Evolutionary conservation across 2,113 vertebrate species (phyloP).

Genomic region (Danionella cerebrum): DNA sequence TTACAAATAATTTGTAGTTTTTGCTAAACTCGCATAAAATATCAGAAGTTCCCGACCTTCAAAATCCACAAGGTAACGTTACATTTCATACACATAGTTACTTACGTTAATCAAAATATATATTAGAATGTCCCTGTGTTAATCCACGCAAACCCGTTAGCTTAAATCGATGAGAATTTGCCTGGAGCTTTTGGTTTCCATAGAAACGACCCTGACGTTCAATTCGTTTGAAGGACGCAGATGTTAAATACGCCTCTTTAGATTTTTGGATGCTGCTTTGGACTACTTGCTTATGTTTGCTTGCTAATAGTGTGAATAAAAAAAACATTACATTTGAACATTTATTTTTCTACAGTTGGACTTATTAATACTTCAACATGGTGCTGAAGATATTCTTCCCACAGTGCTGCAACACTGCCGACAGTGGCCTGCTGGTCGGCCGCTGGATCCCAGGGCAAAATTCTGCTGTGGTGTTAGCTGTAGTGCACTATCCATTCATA

Average conservation of each 20-base stretch:
- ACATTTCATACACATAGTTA: background rate
- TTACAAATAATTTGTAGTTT: too few relatives aligned
- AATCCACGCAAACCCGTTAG: background rate
- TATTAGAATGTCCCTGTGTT: background rate
- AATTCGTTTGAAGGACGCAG: constrained; percentile 50
- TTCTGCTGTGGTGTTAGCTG: constrained; percentile 79
- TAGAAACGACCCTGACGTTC: constrained; percentile 35
- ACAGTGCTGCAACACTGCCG: constrained; percentile 77
- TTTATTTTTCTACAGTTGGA: background rate
- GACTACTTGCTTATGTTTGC: background rate
- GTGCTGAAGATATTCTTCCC: constrained; percentile 93
- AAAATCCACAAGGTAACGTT: background rate
- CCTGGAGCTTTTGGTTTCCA: constrained; percentile 37
- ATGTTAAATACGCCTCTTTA: background rate
- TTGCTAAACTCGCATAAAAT: too few relatives aligned
- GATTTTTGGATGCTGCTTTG: background rate
- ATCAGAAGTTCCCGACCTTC: background rate
- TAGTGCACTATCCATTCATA: constrained; percentile 91
- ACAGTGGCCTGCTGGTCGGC: constrained; percentile 86
- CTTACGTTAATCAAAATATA: background rate
- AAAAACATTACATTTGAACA: background rate
- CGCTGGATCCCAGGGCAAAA: constrained; percentile 77
- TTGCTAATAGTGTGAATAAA: background rate
- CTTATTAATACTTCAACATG: constrained; percentile 57
- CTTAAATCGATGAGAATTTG: constrained; percentile 28